Conservation (phyloP, 1,140 invertebrate genomes). For the Drosophila repletoides region DNA sequence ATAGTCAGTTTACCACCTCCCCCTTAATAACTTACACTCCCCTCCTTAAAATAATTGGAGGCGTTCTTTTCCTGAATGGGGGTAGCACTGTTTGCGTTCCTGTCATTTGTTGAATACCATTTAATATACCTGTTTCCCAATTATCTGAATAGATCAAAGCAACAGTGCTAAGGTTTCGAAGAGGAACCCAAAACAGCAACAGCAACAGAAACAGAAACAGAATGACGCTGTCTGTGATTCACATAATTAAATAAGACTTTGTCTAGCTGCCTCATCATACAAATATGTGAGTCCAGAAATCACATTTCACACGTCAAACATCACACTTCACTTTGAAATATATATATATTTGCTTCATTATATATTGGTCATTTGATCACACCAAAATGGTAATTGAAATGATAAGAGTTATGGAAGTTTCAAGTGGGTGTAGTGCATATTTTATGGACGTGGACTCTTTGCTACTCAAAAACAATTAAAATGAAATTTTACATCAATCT, state of each 20-base stretch:
- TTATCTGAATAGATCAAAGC: slow-evolving; percentile 73
- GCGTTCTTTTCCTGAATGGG: slow-evolving; percentile 9
- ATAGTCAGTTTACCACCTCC: slow-evolving; percentile 28
- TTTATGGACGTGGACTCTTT: no score
- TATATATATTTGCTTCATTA: no score
- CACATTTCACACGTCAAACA: no score
- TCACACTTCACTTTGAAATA: no score
- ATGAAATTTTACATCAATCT: no score
- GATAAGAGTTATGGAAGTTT: no score
- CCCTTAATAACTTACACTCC: background rate
- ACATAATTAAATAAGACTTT: slow-evolving; percentile 33
- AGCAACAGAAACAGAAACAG: background rate
- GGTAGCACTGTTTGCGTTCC: slow-evolving; percentile 32
- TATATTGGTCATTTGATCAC: no score
- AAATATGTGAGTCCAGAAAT: no score
- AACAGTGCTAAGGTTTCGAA: slow-evolving; percentile 63
- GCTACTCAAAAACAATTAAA: no score
- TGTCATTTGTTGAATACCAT: slow-evolving; percentile 38
- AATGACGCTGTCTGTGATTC: slow-evolving; percentile 18
- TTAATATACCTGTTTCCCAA: slow-evolving; percentile 39
- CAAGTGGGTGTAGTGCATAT: no score
- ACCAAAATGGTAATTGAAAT: no score
- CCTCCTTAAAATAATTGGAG: slow-evolving; percentile 50
- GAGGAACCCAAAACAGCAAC: background rate
- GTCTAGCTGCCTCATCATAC: background rate